Evolutionary conservation across 2,888 invertebrate genomes (phyloP).

Genomic region (Melipona bicolor): DNA sequence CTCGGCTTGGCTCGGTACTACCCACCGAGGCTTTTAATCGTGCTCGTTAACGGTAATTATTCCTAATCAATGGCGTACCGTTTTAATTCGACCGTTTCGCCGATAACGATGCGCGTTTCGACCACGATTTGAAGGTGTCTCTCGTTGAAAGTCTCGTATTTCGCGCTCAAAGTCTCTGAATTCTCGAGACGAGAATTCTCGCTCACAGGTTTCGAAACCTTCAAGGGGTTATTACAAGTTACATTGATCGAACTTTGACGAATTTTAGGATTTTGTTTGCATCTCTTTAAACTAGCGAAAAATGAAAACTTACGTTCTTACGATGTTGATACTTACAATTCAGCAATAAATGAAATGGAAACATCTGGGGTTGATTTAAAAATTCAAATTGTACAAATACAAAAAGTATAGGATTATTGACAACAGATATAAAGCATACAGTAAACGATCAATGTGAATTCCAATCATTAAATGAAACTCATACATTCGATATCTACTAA

Average conservation of each 20-base stretch:
- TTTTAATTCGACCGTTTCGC: constrained; percentile 36
- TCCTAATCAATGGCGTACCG: constrained; percentile 61
- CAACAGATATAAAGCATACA: background rate
- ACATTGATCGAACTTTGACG: no score
- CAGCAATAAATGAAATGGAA: background rate
- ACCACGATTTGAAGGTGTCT: background rate
- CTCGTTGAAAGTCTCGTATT: no score
- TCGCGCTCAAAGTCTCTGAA: background rate
- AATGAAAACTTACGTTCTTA: no score
- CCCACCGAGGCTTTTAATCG: constrained; percentile 60
- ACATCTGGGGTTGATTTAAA: background rate
- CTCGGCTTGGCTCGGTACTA: background rate
- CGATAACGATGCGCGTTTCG: background rate
- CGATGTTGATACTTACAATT: no score
- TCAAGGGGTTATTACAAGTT: no score
- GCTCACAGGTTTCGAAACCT: background rate
- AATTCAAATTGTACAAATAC: background rate
- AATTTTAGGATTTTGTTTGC: no score
- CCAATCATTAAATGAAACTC: background rate
- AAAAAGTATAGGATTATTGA: background rate
- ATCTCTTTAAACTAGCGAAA: no score
- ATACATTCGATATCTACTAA: background rate
- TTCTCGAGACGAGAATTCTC: background rate
- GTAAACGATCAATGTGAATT: background rate
- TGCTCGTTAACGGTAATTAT: constrained; percentile 67